Conservation (phyloP, 1,140 invertebrate species). For the Cryptotermes secundus region DNA sequence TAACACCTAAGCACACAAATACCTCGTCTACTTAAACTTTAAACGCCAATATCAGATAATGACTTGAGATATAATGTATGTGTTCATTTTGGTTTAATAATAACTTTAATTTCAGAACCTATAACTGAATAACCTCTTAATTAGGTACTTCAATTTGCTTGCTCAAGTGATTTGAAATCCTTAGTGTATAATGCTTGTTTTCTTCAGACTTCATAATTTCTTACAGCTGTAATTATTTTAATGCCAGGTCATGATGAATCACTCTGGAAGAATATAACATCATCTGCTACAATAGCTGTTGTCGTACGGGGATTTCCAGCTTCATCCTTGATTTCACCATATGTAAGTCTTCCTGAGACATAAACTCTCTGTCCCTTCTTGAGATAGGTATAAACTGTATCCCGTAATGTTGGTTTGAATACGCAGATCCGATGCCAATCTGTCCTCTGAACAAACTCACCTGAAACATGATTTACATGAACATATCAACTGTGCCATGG, state of each 20-base stretch:
- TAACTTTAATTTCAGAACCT: too few relatives aligned
- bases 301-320: constrained; percentile 68
- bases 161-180: too few relatives aligned
- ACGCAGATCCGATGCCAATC: constrained; percentile 90
- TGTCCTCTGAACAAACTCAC: constrained; percentile 78
- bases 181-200: too few relatives aligned
- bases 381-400: constrained; percentile 73
- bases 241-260: neutral
- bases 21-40: too few relatives aligned
- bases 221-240: neutral
- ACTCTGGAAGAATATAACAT: constrained; percentile 74
- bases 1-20: too few relatives aligned
- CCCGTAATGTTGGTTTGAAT: constrained; percentile 80
- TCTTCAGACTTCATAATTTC: neutral
- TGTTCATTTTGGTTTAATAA: too few relatives aligned
- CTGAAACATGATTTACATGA: constrained; percentile 46
- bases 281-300: constrained; percentile 82
- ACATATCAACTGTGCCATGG: neutral
- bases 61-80: too few relatives aligned
- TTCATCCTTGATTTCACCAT: constrained; percentile 81
- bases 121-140: too few relatives aligned
- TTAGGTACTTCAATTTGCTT: too few relatives aligned
- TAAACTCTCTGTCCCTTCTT: constrained; percentile 86
- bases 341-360: constrained; percentile 78
- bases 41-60: too few relatives aligned